Evolutionary conservation across 2,888 invertebrate species (phyloP).

Genomic region (Rosalia funebris): DNA sequence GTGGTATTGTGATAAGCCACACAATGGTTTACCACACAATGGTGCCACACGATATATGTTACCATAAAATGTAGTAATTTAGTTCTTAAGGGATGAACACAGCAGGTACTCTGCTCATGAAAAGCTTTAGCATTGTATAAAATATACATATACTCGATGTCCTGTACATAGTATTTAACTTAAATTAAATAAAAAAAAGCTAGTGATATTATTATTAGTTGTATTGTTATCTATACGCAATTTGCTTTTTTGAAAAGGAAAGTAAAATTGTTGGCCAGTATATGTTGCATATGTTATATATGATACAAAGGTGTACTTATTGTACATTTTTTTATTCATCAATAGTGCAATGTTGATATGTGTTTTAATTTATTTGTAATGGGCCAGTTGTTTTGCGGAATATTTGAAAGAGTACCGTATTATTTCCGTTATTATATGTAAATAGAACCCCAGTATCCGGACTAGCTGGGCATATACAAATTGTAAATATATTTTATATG

Average conservation of each 20-base stretch:
- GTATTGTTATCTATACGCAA: no score
- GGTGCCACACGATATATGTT: no score
- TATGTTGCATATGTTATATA: no score
- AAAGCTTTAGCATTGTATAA: conserved; percentile 10
- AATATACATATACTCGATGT: background rate
- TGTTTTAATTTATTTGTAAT: conserved; percentile 42
- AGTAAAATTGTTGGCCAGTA: no score
- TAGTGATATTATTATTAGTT: conserved; percentile 36
- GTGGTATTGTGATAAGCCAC: no score
- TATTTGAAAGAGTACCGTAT: conserved; percentile 21
- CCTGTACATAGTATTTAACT: conserved; percentile 38
- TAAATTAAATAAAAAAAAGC: conserved; percentile 33
- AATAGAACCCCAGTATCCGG: conserved; percentile 29
- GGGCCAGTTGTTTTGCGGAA: conserved; percentile 31
- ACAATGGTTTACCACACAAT: no score
- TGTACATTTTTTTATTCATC: conserved; percentile 35
- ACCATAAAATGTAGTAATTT: conserved; percentile 55
- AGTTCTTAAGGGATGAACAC: conserved; percentile 52
- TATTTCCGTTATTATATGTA: conserved; percentile 18
- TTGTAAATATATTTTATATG: no score
- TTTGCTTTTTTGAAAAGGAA: conserved; percentile 30
- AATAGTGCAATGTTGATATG: conserved; percentile 57
- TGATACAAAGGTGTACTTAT: conserved; percentile 11
- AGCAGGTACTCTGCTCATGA: conserved; percentile 51
- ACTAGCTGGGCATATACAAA: conserved; percentile 58